Evolutionary conservation across 2,113 vertebrate genomes (phyloP).

Genomic region (Synchiropus splendidus): DNA sequence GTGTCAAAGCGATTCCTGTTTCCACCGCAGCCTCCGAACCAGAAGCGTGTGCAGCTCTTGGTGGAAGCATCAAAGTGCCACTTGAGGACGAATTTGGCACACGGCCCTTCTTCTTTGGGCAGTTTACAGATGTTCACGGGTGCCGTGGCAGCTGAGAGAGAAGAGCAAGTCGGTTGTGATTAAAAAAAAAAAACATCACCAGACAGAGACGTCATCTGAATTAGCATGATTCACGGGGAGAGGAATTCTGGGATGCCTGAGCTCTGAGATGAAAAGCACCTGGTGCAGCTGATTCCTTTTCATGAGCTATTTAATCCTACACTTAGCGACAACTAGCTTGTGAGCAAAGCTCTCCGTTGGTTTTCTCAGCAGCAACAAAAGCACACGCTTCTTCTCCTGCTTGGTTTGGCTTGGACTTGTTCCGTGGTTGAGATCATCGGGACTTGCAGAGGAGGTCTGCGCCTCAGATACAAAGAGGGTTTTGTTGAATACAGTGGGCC

Average conservation of each 20-base stretch:
- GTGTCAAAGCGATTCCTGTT: conserved; percentile 86
- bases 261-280: too few species aligned
- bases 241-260: too few species aligned
- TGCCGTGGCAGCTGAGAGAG: conserved; percentile 21
- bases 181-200: too few species aligned
- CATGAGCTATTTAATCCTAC: too few species aligned
- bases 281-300: too few species aligned
- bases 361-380: conserved; percentile 20
- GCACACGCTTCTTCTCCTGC: conserved; percentile 20
- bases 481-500: conserved; percentile 23
- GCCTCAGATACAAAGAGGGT: conserved; percentile 25
- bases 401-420: conserved; percentile 8
- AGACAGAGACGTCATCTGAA: too few species aligned
- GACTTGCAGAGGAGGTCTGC: conserved; percentile 3
- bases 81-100: conserved; percentile 73
- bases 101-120: conserved; percentile 75
- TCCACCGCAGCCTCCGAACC: conserved; percentile 86
- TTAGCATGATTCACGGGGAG: too few species aligned
- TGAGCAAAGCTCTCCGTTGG: conserved; percentile 38
- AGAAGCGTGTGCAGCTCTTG: conserved; percentile 81
- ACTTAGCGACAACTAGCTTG: conserved; percentile 1
- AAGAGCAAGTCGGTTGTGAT: background rate
- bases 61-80: conserved; percentile 76
- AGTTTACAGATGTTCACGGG: conserved; percentile 70
- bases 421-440: conserved; percentile 17